Base-by-base conservation (phyloP, 2,888 invertebrate genomes). In the Helicoverpa assulta region DNA sequence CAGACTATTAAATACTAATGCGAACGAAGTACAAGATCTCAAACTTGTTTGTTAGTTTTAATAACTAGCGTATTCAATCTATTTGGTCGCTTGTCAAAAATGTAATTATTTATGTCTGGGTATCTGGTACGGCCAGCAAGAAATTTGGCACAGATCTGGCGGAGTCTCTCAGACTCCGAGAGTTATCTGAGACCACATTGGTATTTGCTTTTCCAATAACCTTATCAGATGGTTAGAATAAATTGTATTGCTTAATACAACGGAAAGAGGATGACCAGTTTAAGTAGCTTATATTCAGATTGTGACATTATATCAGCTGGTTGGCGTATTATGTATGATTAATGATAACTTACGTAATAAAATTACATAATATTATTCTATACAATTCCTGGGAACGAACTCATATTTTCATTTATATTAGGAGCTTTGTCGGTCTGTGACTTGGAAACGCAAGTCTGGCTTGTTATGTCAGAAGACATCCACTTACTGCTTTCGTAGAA, bases 1-100 rank as follows among this genome's bases (percentile, higher is more conserved):
- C 57, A 65, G 26, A 16, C 61, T 26, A 62, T 66, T 72, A 58
- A 78, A 75, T 57, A 66, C 12, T 54, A 47, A 29, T 71, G n/a
- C 26, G 16, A 76, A 59, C 7, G 2, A 64, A 37, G 58, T 65
- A 54, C n/a, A 16, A 29, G 29, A 73, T 66, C 43, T 51, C 16
- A 58, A 55, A 75, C 33, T 10, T 33, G 10, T 10, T 33, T 8
- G 2, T 33, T 33, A 53, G 52, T 21, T 3, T 47, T 62, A n/a
- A 19, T 37, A 37, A 19, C 40, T n/a, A 10, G 12, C 47, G 37
- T 37, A 37, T 6, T 54, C 21, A 33, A 47, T 21, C 8, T 40
- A 14, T 51, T 51, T 10, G 21, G 40, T 65, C 37, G 43, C 19
- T 53, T 57, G 43, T 47, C 12, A 47, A 47, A 47, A n/a, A 10